Evolutionary conservation across 2,888 invertebrate species (phyloP), one percentile per base, ranked within the genome.

Genomic region (Epistrophe eligans): DNA sequence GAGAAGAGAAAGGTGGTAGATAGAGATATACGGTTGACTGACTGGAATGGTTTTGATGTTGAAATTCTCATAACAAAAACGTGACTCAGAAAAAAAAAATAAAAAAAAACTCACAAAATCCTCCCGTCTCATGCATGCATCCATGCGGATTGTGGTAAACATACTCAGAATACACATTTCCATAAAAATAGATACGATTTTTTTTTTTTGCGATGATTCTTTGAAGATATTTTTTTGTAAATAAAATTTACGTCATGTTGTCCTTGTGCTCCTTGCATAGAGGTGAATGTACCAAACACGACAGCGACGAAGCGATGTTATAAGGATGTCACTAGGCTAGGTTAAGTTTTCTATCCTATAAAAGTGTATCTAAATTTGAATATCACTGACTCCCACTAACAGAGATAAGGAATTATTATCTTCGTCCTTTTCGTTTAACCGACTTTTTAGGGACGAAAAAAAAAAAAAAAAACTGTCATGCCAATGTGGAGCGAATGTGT

Each of bases 161-260:
- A 85, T 77, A 77, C 71, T 77, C 70, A 19, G 85, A 73, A 82
- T 79, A 85, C 64, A 82, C 64, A 82, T 85, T 85, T 85, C 62
- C 85, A 79, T 84, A 72, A 72, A 84, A 84, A 84, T 66, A 70
- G 67, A 74, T 58, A 70, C n/a, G 28, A n/a, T 52, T 77, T 80
- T 77, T 80, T 77, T 80, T 72, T 76, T 66, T 62, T 48, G 28
- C 60, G 38, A 77, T 60, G 58, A 58, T 43, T 74, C 40, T 81
- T 81, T 62, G 17, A 50, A n/a, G 58, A 15, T 67, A 13, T 60
- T 32, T 24, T 82, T 11, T 15, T 48, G 50, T 55, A 55, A 55
- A 35, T 38, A 50, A 50, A 50, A 38, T 71, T 43, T 58, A 66
- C 77, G 40, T 72, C 55, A 32, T 58, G 70, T 62, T 79, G 82